These are phyloP conservation scores for Coluber constrictor DNA, from an alignment of 2,797 vertebrate species.

Conservation along the genomic window DNA sequence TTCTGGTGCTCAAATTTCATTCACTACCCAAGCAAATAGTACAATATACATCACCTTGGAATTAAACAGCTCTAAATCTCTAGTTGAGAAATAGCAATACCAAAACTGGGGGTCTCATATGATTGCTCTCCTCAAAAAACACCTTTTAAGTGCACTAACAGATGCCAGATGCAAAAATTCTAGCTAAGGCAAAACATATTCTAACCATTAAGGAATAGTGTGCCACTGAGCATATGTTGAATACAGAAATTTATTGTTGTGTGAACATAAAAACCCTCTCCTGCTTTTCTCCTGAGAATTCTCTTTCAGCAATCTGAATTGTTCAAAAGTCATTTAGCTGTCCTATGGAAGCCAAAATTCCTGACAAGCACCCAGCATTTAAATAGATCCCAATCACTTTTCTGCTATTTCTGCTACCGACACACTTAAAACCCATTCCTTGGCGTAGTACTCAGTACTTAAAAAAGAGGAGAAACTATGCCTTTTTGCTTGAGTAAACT, in stretches of 20 bases:
- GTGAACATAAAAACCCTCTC: not conserved
- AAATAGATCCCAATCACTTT: not conserved
- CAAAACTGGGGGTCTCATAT: not conserved
- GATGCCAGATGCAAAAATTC: not conserved
- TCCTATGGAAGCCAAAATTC: not conserved
- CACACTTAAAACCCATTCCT: not conserved
- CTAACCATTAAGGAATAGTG: not conserved
- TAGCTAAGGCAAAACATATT: not conserved
- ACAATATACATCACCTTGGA: not conserved
- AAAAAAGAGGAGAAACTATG: not conserved
- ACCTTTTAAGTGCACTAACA: not conserved
- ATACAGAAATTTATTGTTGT: not conserved
- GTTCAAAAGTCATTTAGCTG: not conserved
- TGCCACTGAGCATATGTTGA: not conserved
- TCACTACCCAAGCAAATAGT: not conserved
- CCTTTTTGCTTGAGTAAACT: not conserved
- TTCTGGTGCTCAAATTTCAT: not conserved
- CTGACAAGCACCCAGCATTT: not conserved
- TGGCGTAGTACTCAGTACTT: not conserved
- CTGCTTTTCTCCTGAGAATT: not conserved
- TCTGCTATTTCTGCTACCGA: not conserved
- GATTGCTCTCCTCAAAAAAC: not conserved
- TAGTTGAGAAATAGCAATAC: not conserved
- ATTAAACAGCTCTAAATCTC: not conserved
- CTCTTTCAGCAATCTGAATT: not conserved